Percentiles rank a stretch among this genome's conserved stretches.
Conservation (phyloP, 2,888 invertebrate species). For the Latrodectus elegans region DNA sequence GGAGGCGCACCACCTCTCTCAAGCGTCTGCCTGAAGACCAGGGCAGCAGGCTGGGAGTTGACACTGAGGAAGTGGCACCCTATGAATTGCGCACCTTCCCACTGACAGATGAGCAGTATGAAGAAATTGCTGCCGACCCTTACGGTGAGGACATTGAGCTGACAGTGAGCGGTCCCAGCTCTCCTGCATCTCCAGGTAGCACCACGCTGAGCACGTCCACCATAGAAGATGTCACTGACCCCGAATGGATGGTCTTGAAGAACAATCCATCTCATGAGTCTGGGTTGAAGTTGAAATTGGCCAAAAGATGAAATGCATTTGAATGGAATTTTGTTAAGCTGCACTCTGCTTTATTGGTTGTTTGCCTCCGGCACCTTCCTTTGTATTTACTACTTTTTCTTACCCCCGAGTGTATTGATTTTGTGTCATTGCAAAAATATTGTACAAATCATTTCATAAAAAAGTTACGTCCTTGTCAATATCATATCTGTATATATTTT, state of each 20-base stretch:
- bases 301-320: slow-evolving; percentile 67
- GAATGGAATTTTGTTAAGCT: background rate
- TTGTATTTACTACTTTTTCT: background rate
- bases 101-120: slow-evolving; percentile 27
- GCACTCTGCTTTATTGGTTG: slow-evolving; percentile 3
- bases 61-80: slow-evolving; percentile 37
- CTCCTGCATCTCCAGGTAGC: slow-evolving; percentile 35
- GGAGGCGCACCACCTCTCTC: background rate
- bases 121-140: slow-evolving; percentile 33
- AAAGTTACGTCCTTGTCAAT: slow-evolving; percentile 39
- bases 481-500: slow-evolving; percentile 53
- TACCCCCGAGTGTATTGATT: slow-evolving; percentile 15
- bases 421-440: slow-evolving; percentile 14
- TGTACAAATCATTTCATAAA: slow-evolving; percentile 58
- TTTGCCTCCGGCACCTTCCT: background rate
- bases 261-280: slow-evolving; percentile 35
- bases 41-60: background rate
- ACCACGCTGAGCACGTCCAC: slow-evolving; percentile 39
- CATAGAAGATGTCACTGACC: slow-evolving; percentile 58
- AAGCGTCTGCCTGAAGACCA: slow-evolving; percentile 2
- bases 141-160: slow-evolving; percentile 13
- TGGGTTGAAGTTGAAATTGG: slow-evolving; percentile 68
- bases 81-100: slow-evolving; percentile 54
- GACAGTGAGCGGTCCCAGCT: slow-evolving; percentile 16
- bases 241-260: slow-evolving; percentile 77